phyloP scores from a whole-genome alignment of 2,113 vertebrate genomes.

The Cygnus buccinator region DNA sequence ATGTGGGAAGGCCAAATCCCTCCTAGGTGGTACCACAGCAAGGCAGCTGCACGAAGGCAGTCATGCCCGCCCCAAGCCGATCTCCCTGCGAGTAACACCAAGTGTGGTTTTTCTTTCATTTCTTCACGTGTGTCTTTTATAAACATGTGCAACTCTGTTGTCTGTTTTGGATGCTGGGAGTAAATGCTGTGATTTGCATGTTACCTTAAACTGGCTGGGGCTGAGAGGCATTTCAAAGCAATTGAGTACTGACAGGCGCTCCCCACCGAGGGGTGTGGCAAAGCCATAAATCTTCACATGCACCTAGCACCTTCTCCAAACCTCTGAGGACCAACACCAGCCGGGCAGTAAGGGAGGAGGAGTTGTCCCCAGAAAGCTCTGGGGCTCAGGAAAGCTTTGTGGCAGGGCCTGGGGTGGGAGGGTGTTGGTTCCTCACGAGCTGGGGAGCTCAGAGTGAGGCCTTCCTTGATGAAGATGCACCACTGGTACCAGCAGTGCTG shows the following conservation, averaged over 20 bases:
- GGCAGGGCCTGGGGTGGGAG: background rate
- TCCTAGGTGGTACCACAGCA: background rate
- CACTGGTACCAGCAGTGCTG: fast-evolving
- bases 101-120: conserved; percentile 62
- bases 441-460: background rate
- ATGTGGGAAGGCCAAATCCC: background rate
- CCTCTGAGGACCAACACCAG: background rate
- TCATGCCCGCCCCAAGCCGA: background rate
- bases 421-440: background rate
- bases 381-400: background rate
- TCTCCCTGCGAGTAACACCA: conserved; percentile 18
- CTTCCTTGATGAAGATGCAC: background rate
- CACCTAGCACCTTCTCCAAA: background rate
- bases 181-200: conserved; percentile 53
- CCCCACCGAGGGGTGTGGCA: fast-evolving
- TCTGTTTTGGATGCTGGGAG: conserved; percentile 37
- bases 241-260: background rate
- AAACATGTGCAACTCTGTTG: conserved; percentile 21
- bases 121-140: conserved; percentile 40
- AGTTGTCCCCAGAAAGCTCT: fast-evolving
- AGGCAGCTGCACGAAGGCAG: background rate
- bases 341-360: background rate
- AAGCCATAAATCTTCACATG: background rate
- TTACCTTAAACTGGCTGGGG: conserved; percentile 32
- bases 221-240: conserved; percentile 19